These are phyloP conservation scores for Phenganax marumi DNA, from an alignment of 92 coral and sea anemone species.

Conservation along the genomic window DNA sequence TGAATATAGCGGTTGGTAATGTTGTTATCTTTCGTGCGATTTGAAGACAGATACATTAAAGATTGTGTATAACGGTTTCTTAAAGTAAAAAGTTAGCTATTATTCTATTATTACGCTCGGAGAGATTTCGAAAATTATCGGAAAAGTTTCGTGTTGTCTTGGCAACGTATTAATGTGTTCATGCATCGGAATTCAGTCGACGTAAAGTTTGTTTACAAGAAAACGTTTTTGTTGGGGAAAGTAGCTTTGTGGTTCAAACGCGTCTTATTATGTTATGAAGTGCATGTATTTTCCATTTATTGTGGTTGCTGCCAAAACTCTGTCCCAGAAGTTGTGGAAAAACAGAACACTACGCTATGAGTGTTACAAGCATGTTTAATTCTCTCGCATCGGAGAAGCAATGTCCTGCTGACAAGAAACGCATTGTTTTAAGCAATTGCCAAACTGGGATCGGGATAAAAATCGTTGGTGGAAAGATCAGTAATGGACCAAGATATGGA, in stretches of 20 bases:
- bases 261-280: not conserved
- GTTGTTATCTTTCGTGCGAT: no score
- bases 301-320: not conserved
- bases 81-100: no score
- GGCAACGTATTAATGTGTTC: slow-evolving; percentile 23
- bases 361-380: not conserved
- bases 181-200: not conserved
- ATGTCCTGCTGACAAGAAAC: slow-evolving; percentile 1
- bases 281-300: not conserved
- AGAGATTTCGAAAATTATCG: slow-evolving; percentile 7
- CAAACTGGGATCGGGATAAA: slow-evolving; percentile 69
- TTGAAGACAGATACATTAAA: no score
- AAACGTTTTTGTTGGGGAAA: slow-evolving; percentile 12
- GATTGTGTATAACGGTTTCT: no score
- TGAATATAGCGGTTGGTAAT: no score
- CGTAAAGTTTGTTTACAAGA: not conserved
- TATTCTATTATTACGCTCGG: no score
- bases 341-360: not conserved
- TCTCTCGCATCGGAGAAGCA: not conserved
- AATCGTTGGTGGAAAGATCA: slow-evolving; percentile 87
- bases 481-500: slow-evolving; percentile 83
- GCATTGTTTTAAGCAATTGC: slow-evolving; percentile 35
- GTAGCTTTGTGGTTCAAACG: not conserved
- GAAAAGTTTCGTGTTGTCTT: slow-evolving; percentile 25
- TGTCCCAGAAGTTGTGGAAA: not conserved